Base-by-base conservation (phyloP, 2,797 vertebrate genomes). In the Hippopotamyrus pictus region DNA sequence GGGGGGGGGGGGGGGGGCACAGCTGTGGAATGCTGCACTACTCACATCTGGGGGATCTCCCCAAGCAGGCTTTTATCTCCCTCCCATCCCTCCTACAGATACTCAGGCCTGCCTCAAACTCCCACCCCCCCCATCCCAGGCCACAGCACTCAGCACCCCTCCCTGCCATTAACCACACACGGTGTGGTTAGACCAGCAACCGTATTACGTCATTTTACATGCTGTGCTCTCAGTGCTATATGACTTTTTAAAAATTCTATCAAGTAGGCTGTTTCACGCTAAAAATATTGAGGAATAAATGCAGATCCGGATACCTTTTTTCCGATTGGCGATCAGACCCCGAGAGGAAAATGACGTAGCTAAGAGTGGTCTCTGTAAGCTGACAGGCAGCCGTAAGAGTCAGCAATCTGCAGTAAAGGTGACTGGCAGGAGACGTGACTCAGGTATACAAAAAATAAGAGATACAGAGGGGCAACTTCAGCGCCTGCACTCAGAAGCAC, bases 31-130 rank as follows among this genome's bases (percentile, higher is more conserved):
- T 92, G 92, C 83, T 90, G 89, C 85, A 76, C 84, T 90, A 90
- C 88, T 62, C 92, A 91, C 91, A 92, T 14, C 92, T 92, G 92
- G 93, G 90, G 92, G 89, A 91, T 93, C 91, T 91, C 91, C 88
- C 89, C 50, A 88, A 91, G 86, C 91, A 84, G 9, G 29, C 93
- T 92, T 94, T 90, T 91, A 90, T 89, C 92, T 92, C 84, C 79
- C 89, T 65, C 29, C 54, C 14, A 22, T 1, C n/a, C 76, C 79
- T 76, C 89, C 69, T 41, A 57, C 53, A 5, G 62, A 88, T 51
- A 37, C 85, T 3, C 48, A 33, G 9, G 51, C 84, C 25, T 37
- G 14, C 22, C 50, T 29, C 48, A 33, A 12, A n/a, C 82, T 3
- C 83, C 7, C 54, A 2, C 12, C 11, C 41, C 57, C 19, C 44